Evolutionary conservation across 2,113 vertebrate genomes (phyloP).

Genomic region (Coptodon bakossiorum): DNA sequence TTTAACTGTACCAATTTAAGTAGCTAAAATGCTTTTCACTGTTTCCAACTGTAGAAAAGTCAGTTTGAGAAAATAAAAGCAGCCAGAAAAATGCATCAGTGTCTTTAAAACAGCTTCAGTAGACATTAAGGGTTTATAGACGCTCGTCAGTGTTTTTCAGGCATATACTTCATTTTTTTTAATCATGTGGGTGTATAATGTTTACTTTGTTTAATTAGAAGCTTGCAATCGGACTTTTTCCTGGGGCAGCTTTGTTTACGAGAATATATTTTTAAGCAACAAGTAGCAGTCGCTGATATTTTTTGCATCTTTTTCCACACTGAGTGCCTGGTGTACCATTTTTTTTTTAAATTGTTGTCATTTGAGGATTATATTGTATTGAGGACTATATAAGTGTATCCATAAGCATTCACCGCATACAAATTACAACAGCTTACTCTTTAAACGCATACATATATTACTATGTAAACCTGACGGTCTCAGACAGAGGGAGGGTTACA

Average conservation of each 20-base stretch:
- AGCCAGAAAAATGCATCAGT: slow-evolving; percentile 15
- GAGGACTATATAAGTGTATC: slow-evolving; percentile 20
- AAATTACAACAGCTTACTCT: neutral
- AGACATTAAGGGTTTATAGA: slow-evolving; percentile 9
- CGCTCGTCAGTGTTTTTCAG: slow-evolving; percentile 25
- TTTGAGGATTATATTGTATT: slow-evolving; percentile 46
- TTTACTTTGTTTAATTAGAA: slow-evolving; percentile 40
- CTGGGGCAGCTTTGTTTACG: slow-evolving; percentile 16
- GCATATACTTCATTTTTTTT: neutral
- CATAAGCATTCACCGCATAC: neutral
- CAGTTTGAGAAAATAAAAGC: slow-evolving; percentile 12
- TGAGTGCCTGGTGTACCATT: neutral
- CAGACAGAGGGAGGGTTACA: neutral
- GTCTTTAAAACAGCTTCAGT: neutral
- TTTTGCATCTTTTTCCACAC: slow-evolving; percentile 2
- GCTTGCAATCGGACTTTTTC: slow-evolving; percentile 10
- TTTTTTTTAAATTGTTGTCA: neutral
- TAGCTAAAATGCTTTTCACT: neutral
- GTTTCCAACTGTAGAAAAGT: slow-evolving; percentile 10
- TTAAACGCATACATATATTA: neutral
- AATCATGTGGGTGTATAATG: slow-evolving; percentile 42
- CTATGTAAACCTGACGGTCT: neutral
- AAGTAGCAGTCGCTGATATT: neutral
- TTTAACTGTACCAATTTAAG: slow-evolving; percentile 26
- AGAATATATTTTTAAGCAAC: slow-evolving; percentile 15